phyloP scores from a whole-genome alignment of 1,140 invertebrate species.

The Lethrus apterus region DNA sequence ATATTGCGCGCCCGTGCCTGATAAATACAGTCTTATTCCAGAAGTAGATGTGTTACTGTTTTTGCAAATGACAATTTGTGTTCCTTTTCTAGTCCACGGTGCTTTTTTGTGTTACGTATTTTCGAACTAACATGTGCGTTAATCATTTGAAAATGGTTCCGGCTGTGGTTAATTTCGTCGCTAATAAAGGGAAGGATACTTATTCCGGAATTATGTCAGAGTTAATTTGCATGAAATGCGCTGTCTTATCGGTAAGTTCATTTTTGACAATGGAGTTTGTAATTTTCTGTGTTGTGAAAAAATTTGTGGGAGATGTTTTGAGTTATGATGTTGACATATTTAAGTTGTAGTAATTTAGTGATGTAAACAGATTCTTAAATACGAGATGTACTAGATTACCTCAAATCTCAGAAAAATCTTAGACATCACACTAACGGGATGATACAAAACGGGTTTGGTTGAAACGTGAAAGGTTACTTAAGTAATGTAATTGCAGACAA shows the following conservation, averaged over 20 bases:
- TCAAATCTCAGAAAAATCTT: no score
- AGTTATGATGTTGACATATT: neutral
- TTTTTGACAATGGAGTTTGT: neutral
- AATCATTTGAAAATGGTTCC: slow-evolving; percentile 38
- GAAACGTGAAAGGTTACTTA: no score
- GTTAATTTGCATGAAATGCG: slow-evolving; percentile 36
- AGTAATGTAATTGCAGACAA: no score
- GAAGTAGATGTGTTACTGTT: neutral
- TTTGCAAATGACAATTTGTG: neutral
- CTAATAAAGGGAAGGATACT: slow-evolving; percentile 37
- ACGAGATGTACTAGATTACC: no score
- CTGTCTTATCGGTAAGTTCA: slow-evolving; percentile 34
- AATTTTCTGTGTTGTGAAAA: slow-evolving; percentile 1
- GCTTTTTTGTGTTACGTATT: slow-evolving; percentile 3
- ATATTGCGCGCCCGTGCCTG: no score
- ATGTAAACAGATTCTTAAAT: no score
- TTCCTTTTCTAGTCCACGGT: neutral
- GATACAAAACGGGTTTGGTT: no score
- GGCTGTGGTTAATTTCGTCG: slow-evolving; percentile 37
- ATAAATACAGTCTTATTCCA: no score
- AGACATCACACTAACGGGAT: no score
- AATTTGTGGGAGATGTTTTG: neutral
- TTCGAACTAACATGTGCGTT: slow-evolving; percentile 38
- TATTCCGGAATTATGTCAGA: slow-evolving; percentile 39
- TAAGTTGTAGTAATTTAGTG: no score